These are phyloP conservation scores for Carollia perspicillata DNA, from an alignment of 2,113 vertebrate species.

Conservation along the genomic window DNA sequence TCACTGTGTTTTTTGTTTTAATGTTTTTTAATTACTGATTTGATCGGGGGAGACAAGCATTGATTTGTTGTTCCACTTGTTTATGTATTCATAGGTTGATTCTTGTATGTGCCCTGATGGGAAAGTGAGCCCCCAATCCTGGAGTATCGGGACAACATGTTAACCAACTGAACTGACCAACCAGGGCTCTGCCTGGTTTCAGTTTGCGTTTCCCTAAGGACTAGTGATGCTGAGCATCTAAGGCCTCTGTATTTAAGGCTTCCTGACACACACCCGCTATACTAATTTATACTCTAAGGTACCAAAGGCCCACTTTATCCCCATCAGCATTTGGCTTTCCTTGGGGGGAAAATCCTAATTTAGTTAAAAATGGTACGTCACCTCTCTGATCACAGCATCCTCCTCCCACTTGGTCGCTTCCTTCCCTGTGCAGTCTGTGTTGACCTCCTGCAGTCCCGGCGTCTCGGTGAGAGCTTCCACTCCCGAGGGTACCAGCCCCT, in stretches of 20 bases:
- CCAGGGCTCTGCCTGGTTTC: background rate
- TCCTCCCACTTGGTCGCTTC: background rate
- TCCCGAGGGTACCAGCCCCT: background rate
- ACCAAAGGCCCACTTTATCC: background rate
- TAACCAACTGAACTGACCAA: too few species aligned
- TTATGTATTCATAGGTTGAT: too few species aligned
- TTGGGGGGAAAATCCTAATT: background rate
- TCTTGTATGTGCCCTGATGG: too few species aligned
- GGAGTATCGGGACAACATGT: too few species aligned
- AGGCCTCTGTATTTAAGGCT: background rate
- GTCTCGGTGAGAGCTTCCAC: background rate
- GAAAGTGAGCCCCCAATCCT: too few species aligned
- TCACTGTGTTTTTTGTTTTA: background rate
- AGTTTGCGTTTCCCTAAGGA: background rate
- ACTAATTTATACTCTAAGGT: background rate
- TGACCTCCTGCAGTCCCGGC: background rate
- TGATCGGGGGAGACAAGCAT: too few species aligned
- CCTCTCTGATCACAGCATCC: background rate
- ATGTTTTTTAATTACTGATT: too few species aligned
- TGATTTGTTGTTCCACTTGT: too few species aligned
- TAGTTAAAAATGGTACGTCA: background rate
- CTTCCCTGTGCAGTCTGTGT: background rate
- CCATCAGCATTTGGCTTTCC: background rate
- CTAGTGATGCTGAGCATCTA: background rate
- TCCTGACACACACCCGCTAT: background rate